Evolutionary conservation across 2,113 vertebrate genomes (phyloP).

Genomic region (Ameiurus melas): DNA sequence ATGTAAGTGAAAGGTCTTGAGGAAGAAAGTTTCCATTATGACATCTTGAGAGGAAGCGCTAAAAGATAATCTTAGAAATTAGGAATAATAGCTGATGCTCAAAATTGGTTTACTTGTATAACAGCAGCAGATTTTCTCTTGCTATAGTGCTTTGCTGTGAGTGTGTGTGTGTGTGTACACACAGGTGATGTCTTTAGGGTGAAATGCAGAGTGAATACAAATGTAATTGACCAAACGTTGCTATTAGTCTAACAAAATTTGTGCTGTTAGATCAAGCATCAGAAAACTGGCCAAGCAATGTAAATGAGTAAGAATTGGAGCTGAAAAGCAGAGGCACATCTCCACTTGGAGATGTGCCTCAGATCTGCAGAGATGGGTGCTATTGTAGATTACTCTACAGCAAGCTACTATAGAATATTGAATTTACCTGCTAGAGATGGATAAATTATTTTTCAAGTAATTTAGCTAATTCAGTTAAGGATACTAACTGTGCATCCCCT

Average conservation of each 20-base stretch:
- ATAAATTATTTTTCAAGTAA: not conserved
- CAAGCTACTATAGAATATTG: not conserved
- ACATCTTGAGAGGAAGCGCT: not conserved
- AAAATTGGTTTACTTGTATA: not conserved
- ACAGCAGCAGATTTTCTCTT: not conserved
- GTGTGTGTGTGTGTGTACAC: not conserved
- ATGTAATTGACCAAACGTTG: not conserved
- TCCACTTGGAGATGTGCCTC: not conserved
- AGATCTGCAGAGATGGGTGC: not conserved
- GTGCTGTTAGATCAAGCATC: not conserved
- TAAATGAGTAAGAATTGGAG: not conserved
- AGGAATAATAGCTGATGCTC: not conserved
- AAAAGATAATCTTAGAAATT: not conserved
- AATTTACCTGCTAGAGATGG: not conserved
- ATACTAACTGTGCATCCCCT: no score
- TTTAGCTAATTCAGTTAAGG: not conserved
- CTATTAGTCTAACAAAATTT: not conserved
- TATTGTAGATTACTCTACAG: not conserved
- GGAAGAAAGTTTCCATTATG: not conserved
- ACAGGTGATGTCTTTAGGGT: not conserved
- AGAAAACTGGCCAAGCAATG: not conserved
- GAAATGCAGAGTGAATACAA: not conserved
- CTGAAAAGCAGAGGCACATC: not conserved
- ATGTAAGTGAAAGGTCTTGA: conserved; percentile 79
- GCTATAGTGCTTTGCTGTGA: not conserved